These are phyloP conservation scores for Monopterus albus DNA, from an alignment of 2,113 vertebrate species.

Conservation along the genomic window DNA sequence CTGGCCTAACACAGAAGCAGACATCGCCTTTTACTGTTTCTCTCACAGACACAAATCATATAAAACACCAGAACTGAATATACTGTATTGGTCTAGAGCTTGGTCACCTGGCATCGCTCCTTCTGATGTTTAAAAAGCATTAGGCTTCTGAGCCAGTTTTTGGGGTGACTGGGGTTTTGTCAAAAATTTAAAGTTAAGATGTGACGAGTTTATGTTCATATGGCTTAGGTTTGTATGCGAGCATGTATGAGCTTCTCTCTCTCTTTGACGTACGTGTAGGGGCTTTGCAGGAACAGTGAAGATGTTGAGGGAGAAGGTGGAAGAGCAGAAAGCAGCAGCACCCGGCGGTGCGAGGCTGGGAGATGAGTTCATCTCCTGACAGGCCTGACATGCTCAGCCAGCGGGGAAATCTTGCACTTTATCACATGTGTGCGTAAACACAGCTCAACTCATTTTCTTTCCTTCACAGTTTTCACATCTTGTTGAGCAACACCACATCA, in stretches of 20 bases:
- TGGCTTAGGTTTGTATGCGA: background rate
- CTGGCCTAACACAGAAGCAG: background rate
- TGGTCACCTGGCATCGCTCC: background rate
- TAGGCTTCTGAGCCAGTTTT: too few species aligned
- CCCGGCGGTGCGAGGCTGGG: conserved; percentile 40
- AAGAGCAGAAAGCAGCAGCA: conserved; percentile 32
- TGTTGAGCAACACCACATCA: background rate
- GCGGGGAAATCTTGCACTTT: conserved; percentile 22
- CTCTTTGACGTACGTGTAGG: background rate
- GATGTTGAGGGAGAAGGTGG: conserved; percentile 19
- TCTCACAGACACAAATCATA: background rate
- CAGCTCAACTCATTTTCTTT: conserved; percentile 7
- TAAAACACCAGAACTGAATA: background rate
- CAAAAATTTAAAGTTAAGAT: too few species aligned
- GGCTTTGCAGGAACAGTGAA: background rate
- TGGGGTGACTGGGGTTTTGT: too few species aligned
- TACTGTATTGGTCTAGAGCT: background rate
- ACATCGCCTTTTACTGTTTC: conserved; percentile 15
- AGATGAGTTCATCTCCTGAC: conserved; percentile 54
- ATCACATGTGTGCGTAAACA: background rate
- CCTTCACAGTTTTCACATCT: conserved; percentile 36
- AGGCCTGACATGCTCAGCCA: conserved; percentile 40
- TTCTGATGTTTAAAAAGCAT: background rate
- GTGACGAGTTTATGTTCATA: background rate
- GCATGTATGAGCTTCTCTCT: background rate